phyloP scores from a whole-genome alignment of 37 sponge, comb jelly and placozoan species.

The Beroe forskalii region DNA sequence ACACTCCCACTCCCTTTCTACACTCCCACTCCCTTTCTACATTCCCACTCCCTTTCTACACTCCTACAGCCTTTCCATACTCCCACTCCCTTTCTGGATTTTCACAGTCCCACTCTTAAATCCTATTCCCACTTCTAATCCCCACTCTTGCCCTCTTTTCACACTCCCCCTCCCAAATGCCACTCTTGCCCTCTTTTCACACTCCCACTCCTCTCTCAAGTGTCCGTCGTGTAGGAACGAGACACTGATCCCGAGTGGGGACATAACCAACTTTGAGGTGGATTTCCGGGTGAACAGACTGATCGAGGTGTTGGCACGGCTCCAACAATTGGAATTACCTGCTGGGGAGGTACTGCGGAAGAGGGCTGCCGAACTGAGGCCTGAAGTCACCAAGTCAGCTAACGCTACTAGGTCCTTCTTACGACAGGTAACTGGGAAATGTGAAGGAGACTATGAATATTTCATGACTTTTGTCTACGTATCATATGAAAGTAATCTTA shows the following conservation, averaged over 20 bases:
- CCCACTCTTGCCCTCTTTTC: no score
- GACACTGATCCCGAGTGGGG: constrained; percentile 1
- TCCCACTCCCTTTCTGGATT: no score
- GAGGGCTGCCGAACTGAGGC: neutral
- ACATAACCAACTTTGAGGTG: constrained; percentile 33
- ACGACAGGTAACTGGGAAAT: constrained; percentile 28
- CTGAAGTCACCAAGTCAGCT: constrained; percentile 47
- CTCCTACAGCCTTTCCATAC: no score
- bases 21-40: no score
- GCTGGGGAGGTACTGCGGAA: neutral
- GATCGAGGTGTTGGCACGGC: constrained; percentile 11
- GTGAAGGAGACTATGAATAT: neutral
- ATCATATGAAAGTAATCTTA: no score
- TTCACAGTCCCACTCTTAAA: no score
- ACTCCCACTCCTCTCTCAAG: neutral
- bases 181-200: neutral
- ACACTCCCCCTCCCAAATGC: no score
- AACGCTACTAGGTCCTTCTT: constrained; percentile 15
- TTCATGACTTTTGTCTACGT: no score
- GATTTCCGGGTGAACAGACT: constrained; percentile 65
- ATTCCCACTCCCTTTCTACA: no score
- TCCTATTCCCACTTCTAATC: no score
- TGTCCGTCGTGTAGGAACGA: constrained; percentile 54
- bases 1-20: no score
- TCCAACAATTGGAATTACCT: constrained; percentile 6